These are phyloP conservation scores for Coregonus suidteri DNA, from an alignment of 2,797 vertebrate genomes.

Conservation along the genomic window DNA sequence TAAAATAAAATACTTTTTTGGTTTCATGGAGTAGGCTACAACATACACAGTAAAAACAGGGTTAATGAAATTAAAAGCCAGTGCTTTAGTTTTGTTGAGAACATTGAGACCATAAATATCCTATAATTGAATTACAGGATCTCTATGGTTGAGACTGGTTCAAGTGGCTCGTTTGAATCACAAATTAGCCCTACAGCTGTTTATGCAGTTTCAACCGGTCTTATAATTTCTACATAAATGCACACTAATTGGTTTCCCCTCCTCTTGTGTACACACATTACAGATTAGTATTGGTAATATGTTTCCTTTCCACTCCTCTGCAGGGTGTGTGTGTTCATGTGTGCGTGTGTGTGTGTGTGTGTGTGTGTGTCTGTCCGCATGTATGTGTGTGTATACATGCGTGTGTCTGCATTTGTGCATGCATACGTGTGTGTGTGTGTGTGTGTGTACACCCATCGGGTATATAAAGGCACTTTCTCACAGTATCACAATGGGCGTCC, in stretches of 20 bases:
- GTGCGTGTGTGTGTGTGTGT: not conserved
- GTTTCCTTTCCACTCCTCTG: not conserved
- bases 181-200: not conserved
- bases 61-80: too few species aligned
- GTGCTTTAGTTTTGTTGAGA: too few species aligned
- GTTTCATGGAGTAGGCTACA: not conserved
- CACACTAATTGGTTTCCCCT: not conserved
- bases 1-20: not conserved
- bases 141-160: not conserved
- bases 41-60: not conserved
- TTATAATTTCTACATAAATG: not conserved
- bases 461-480: conserved; percentile 9
- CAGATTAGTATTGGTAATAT: not conserved
- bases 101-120: too few species aligned
- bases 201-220: not conserved
- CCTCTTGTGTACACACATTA: not conserved
- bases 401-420: too few species aligned
- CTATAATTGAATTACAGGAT: too few species aligned
- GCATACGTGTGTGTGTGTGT: not conserved
- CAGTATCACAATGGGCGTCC: not conserved
- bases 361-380: too few species aligned
- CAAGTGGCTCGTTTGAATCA: not conserved
- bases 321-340: not conserved
- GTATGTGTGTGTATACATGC: too few species aligned
- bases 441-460: not conserved